Evolutionary conservation across 2,888 invertebrate genomes (phyloP), one percentile per base, ranked within the genome.

Genomic region (Asteroscopus sphinx): DNA sequence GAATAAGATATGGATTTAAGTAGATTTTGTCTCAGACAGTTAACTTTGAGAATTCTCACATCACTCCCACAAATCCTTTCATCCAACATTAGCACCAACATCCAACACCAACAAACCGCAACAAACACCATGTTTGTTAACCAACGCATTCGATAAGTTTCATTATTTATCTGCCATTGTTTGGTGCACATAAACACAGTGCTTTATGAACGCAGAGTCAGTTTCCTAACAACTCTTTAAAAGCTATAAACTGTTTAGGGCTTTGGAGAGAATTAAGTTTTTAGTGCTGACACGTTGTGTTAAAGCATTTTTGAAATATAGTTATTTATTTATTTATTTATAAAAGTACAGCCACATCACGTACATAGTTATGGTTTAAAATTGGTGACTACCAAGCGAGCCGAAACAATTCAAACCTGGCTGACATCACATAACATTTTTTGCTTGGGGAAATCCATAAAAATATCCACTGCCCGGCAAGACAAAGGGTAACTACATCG

Each of bases 141-240:
- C 70, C 55, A 60, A 61, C 80, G 64, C 66, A 61, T 78, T 81
- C 87, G 84, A 89, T 90, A 87, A 89, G 83, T 85, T 88, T 86
- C 86, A 87, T 89, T 92, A 91, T 92, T 93, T 93, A 93, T 92
- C 83, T 87, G 73, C 90, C 76, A 91, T 93, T 93, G 92, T 92
- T 81, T 82, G 68, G 66, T 41, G 12, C 62, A 46, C 87, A 85
- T 91, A 90, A 92, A 90, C 86, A 86, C 77, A 70, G 72, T 62
- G 69, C 61, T 92, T 90, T 92, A 91, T 81, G 89, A 80, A 51
- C 77, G 54, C 46, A 63, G 73, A 73, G 68, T 81, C 79, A 80
- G 80, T 84, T 83, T 85, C 85, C 80, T 86, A 86, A 86, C 86
- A 85, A 82, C 84, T 83, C 78, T 82, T 88, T 86, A 88, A 82